phyloP scores from a whole-genome alignment of 2,797 vertebrate genomes.

The Kryptopterus vitreolus region DNA sequence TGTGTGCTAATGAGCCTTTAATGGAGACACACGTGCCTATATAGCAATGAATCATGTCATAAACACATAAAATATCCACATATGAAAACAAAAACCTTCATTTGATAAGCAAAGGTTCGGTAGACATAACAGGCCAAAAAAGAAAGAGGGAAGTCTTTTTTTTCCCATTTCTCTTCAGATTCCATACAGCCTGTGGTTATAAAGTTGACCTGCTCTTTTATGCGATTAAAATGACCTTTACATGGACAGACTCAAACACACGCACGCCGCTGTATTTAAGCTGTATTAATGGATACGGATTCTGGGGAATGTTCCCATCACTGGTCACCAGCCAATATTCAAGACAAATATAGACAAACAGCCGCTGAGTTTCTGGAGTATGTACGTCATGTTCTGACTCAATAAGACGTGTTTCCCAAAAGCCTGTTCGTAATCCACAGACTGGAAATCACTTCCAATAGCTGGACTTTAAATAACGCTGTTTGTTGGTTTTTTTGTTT shows the following conservation, averaged over 20 bases:
- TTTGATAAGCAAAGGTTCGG: slow-evolving; percentile 7
- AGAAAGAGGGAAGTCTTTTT: not conserved
- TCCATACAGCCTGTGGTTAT: not conserved
- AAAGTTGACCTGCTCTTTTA: not conserved
- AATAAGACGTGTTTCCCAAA: not conserved
- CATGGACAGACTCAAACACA: not conserved
- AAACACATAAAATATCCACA: slow-evolving; percentile 34
- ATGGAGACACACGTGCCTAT: not conserved
- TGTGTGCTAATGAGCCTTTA: not conserved
- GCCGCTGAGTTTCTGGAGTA: not conserved
- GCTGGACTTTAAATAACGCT: not conserved
- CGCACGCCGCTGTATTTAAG: not conserved
- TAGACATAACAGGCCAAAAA: not conserved
- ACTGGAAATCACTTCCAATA: slow-evolving; percentile 3
- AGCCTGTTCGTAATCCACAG: not conserved
- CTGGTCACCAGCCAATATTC: not conserved
- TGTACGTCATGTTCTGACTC: not conserved
- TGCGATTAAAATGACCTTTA: not conserved
- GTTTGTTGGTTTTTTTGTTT: not conserved
- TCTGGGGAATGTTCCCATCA: not conserved
- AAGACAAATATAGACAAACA: not conserved
- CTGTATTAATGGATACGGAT: not conserved
- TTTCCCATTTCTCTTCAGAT: not conserved
- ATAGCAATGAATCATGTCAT: not conserved
- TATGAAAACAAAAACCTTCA: slow-evolving; percentile 26